Evolutionary conservation across 2,888 invertebrate species (phyloP).

Genomic region (Drosophila falleni): DNA sequence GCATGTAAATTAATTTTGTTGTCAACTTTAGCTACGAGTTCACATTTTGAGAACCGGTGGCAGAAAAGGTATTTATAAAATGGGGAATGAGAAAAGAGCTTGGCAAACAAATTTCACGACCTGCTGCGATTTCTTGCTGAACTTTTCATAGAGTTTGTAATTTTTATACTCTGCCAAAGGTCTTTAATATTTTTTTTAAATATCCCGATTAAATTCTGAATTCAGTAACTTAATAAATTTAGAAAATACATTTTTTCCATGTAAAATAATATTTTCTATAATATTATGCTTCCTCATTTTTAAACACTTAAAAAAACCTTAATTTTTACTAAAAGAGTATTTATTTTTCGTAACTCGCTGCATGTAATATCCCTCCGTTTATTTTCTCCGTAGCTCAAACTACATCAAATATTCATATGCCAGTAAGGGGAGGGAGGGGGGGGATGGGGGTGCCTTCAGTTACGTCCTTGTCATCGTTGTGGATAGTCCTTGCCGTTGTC

Average conservation of each 20-base stretch:
- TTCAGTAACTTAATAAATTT: no score
- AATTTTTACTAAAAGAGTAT: background rate
- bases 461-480: slow-evolving; percentile 48
- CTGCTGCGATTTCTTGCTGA: background rate
- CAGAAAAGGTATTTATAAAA: background rate
- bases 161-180: background rate
- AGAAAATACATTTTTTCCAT: no score
- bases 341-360: background rate
- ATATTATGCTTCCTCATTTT: no score
- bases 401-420: slow-evolving; percentile 46
- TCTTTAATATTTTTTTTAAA: background rate
- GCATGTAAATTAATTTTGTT: slow-evolving; percentile 42
- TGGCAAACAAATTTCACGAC: background rate
- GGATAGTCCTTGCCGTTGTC: slow-evolving; percentile 28
- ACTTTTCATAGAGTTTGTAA: background rate
- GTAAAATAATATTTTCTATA: no score
- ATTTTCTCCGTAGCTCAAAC: slow-evolving; percentile 1
- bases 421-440: background rate
- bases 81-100: background rate
- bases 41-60: background rate
- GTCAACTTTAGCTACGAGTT: slow-evolving; percentile 9
- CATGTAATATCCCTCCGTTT: background rate
- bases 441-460: background rate
- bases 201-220: background rate
- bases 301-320: background rate